Evolutionary conservation across 35 echinoderm and acorn worm species (phyloP), one percentile per base, ranked within the genome.

Genomic region (Hemicentrotus pulcherrimus): DNA sequence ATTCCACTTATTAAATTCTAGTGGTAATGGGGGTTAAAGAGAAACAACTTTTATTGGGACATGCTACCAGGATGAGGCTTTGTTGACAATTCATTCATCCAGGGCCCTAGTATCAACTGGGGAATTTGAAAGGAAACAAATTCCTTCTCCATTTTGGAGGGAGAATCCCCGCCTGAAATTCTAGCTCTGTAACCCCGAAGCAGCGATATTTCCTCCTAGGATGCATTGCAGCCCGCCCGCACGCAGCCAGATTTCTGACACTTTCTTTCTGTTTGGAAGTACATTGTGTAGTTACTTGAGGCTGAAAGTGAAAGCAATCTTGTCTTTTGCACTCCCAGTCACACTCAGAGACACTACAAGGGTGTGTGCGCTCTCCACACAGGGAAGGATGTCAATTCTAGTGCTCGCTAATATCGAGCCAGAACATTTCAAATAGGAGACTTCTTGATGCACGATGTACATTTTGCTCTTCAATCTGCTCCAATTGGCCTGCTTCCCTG

Each of bases 121-220:
- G 65, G 65, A 78, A 78, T 78, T 78, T 78, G 65, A 78, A 78
- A 78, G 65, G 65, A 78, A 78, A 78, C 65, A 2, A 78, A 78
- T 78, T 78, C 65, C 65, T 78, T 78, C 65, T 78, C 65, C 65
- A n/a, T 78, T 78, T 78, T 78, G 22, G 65, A n/a, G 65, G 65
- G 65, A 78, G 19, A n/a, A n/a, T 78, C 65, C 65, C 65, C 65
- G 4, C 22, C 28, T 28, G 65, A 28, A 78, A 78, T 78, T 18
- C 65, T 78, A 78, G 65, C 65, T 18, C 19, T 18, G 19, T 5
- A 78, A n/a, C 5, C 22, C 22, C 24, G 5, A 24, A 78, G 22
- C 22, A n/a, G 24, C 24, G 65, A 8, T n/a, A 78, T 78, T 78
- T 78, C 65, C 65, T 78, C 65, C 22, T 78, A 28, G 65, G 28